A percentile compares a stretch with the other conserved stretches of the same genome.
Evolutionary conservation across 2,113 vertebrate genomes (phyloP).

Genomic region (Grammomys surdaster): DNA sequence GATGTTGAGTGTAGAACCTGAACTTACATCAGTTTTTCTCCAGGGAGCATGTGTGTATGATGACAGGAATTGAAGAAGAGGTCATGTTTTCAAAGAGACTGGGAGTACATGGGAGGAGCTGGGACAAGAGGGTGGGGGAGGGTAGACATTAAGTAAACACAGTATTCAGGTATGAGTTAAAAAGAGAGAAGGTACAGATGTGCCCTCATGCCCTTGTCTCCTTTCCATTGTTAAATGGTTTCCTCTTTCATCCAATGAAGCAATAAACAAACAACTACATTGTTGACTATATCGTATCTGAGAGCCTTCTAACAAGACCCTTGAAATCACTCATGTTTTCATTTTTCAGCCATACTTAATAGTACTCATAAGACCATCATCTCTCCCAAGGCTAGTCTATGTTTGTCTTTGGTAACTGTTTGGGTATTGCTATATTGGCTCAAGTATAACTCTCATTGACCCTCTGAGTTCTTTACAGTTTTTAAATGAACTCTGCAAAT

Average conservation of each 20-base stretch:
- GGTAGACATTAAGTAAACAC: neutral
- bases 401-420: constrained; percentile 35
- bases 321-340: constrained; percentile 3
- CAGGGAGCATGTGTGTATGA: neutral
- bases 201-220: neutral
- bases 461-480: constrained; percentile 10
- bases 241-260: neutral
- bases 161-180: neutral
- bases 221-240: neutral
- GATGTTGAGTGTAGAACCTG: neutral
- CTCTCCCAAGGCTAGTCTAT: constrained; percentile 29
- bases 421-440: constrained; percentile 18
- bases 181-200: neutral
- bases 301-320: constrained; percentile 35
- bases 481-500: neutral
- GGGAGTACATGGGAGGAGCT: no score
- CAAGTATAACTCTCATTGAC: constrained; percentile 33
- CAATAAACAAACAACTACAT: neutral
- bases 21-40: neutral
- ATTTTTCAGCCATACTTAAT: constrained; percentile 34
- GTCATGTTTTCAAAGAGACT: neutral
- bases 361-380: constrained; percentile 36
- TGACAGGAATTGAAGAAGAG: neutral
- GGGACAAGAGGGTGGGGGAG: no score
- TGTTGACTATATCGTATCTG: neutral